Base-by-base conservation (phyloP, 2,113 vertebrate species). In the Barnardius zonarius region DNA sequence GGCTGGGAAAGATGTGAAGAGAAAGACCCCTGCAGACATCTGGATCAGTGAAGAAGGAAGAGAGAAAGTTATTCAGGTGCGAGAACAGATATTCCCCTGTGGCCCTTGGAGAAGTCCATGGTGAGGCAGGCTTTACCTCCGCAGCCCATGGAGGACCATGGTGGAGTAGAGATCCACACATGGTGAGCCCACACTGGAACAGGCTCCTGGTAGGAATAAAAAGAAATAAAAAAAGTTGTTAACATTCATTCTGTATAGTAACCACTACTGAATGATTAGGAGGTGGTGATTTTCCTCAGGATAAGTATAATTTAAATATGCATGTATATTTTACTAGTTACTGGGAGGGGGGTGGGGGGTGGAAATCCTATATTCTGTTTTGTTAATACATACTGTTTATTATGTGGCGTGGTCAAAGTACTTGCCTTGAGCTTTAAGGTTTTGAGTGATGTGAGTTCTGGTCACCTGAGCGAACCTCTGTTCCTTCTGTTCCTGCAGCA, bases 61-160 rank as follows among this genome's bases (percentile, higher is more conserved):
- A 5, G 11, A 63, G 35, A 43, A n/a, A 5, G 17, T 77, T 13
- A 24, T 64, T 2, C 13, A 52, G 14, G 1, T 0, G 8, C 11
- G 1, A 6, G 20, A 61, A 9, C 19, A 79, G 44, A 75, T 1
- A 14, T 31, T 79, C 6, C 3, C 9, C 4, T 70, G 15, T 7
- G 28, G 37, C 24, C 23, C 11, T 6, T 76, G 49, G 37, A 75
- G 17, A 63, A 68, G 19, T 59, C 5, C 30, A 46, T 39, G 6
- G 4, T 31, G 10, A 49, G 68, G 22, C 13, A 55, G 31, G 28
- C 20, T 25, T 8, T 44, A 1, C 8, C 2, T 3, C 10, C 55
- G 13, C 10, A 85, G 13, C 24, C 43, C 20, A 24, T 10, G 27
- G 41, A 69, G 13, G 68, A 15, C 9, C 6, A 30, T 5, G 4